A percentile compares a stretch with the other conserved stretches of the same genome.
phyloP scores from a whole-genome alignment of 2,888 invertebrate genomes.

The Drosophila hamatofila region DNA sequence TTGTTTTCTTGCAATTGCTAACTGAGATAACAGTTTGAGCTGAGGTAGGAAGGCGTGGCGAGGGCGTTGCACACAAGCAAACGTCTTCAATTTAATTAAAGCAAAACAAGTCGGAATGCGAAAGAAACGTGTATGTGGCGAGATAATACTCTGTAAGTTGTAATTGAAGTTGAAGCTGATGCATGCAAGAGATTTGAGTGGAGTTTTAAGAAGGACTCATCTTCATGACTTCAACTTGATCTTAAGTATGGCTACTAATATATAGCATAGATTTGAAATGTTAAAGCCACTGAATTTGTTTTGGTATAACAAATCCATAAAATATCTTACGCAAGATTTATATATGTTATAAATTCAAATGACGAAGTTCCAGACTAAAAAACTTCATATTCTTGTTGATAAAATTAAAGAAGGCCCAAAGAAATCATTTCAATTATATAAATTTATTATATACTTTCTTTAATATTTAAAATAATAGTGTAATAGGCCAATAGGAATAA shows the following conservation, averaged over 20 bases:
- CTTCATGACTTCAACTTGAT: not conserved
- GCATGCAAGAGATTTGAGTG: not conserved
- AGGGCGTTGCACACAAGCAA: constrained; percentile 40
- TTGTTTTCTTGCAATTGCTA: constrained; percentile 18
- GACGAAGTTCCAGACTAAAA: no score
- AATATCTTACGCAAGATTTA: no score
- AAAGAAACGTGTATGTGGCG: not conserved
- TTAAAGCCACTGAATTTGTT: no score
- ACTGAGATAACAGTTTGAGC: constrained; percentile 28
- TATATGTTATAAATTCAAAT: no score
- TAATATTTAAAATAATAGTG: no score
- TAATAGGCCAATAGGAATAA: no score
- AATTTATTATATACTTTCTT: not conserved
- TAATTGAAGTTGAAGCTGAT: no score
- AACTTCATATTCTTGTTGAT: no score
- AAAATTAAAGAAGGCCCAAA: no score
- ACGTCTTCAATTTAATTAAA: constrained; percentile 44
- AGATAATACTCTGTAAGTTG: not conserved
- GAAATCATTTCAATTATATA: no score
- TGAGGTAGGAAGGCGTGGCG: constrained; percentile 17
- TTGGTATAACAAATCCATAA: no score
- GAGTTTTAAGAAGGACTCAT: not conserved
- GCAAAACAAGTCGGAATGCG: constrained; percentile 3
- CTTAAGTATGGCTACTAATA: not conserved
- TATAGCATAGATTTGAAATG: not conserved